These are phyloP conservation scores for Chinchilla lanigera DNA, from an alignment of 2,113 vertebrate genomes.

Conservation along the genomic window DNA sequence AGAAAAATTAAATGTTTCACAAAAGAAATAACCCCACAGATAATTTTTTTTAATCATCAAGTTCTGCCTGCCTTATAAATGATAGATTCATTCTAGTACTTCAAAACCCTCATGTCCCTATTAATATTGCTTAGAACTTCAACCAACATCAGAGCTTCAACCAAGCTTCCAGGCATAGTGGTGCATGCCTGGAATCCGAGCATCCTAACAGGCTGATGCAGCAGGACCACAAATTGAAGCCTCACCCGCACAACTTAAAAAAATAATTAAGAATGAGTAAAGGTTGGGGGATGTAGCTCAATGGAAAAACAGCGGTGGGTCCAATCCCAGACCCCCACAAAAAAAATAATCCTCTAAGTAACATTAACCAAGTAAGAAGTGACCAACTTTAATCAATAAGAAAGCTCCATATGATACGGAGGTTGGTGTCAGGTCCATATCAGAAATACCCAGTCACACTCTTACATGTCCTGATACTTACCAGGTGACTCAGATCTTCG, in stretches of 20 bases:
- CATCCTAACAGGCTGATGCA: not conserved
- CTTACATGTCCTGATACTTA: conserved; percentile 80
- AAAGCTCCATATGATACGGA: too few species aligned
- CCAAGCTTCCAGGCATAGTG: not conserved
- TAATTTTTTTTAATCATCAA: not conserved
- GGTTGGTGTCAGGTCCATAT: accelerated
- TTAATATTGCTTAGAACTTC: not conserved
- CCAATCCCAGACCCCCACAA: not conserved
- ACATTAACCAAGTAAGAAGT: not conserved
- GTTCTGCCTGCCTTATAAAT: not conserved
- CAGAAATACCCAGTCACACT: not conserved
- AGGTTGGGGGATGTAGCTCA: not conserved
- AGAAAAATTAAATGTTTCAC: not conserved
- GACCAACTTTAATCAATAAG: not conserved
- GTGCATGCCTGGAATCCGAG: not conserved
- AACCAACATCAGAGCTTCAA: not conserved
- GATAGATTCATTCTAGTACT: not conserved
- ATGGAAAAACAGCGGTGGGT: not conserved
- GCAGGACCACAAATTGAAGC: not conserved
- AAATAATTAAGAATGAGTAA: not conserved
- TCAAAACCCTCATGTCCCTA: not conserved
- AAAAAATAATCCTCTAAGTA: not conserved
- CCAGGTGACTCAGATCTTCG: conserved; percentile 94
- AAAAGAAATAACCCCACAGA: not conserved
- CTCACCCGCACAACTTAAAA: not conserved